Conservation (phyloP, 2,888 invertebrate species). For the Andrena haemorrhoa region DNA sequence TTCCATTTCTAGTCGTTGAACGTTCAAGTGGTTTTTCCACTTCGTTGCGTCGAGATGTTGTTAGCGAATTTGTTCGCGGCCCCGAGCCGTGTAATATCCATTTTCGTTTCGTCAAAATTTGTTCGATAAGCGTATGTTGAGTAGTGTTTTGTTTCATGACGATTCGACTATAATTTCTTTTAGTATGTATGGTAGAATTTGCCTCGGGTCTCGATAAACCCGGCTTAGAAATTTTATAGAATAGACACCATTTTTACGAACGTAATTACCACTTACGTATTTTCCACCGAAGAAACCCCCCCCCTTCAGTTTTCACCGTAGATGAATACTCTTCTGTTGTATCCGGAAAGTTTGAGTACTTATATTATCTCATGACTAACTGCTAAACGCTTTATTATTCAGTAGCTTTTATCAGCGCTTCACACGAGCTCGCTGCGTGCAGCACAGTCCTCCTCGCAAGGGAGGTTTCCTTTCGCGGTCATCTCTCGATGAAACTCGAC, state of each 20-base stretch:
- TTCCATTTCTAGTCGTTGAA: constrained; percentile 34
- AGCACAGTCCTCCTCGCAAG: constrained; percentile 76
- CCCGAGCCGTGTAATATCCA: background rate
- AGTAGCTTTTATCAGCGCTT: constrained; percentile 83
- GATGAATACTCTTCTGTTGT: constrained; percentile 67
- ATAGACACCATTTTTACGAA: constrained; percentile 24
- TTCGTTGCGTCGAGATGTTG: background rate
- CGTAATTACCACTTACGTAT: constrained; percentile 43
- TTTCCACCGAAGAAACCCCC: constrained; percentile 57
- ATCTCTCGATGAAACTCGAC: constrained; percentile 16
- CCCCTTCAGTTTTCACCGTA: constrained; percentile 71
- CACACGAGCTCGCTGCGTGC: constrained; percentile 82
- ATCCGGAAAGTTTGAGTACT: constrained; percentile 62
- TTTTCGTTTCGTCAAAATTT: constrained; percentile 20
- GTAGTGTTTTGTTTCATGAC: constrained; percentile 45
- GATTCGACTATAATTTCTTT: constrained; percentile 27
- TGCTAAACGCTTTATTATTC: constrained; percentile 81
- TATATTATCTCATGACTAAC: constrained; percentile 71
- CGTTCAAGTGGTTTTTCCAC: background rate
- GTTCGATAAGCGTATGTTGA: constrained; percentile 29
- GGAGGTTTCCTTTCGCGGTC: constrained; percentile 42
- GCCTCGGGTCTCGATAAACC: constrained; percentile 10
- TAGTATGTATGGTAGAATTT: constrained; percentile 24
- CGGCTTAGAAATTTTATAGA: constrained; percentile 6
- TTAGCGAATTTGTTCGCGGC: constrained; percentile 19